Base-by-base conservation (phyloP, 2,113 vertebrate species). In the Sorex araneus region DNA sequence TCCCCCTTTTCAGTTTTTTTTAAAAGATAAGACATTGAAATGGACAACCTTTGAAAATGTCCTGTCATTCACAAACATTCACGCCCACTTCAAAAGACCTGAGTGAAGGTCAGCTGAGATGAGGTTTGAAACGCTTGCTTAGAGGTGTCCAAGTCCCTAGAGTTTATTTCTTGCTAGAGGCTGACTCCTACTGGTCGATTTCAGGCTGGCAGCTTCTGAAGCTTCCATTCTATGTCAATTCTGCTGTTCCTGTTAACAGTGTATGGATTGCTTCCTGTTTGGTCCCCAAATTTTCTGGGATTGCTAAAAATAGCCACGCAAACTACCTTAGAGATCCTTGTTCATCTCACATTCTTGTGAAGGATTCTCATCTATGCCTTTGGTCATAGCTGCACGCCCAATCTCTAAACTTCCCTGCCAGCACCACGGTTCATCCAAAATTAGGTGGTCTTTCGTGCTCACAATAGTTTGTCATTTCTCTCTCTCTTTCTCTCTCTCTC, bases 151-250 rank as follows among this genome's bases (percentile, higher is more conserved):
- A 13, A 75, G 23, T 43, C 28, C 57, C 57, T 84, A 69, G 84
- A 34, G 64, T 75, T 93, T 36, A 83, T 60, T 60, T 87, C 74
- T 81, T 81, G 78, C 88, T 70, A 32, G 64, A 82, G 82, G 43
- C 21, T 81, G 54, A 84, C 95, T 71, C 77, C 67, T 95, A 86
- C 60, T 93, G 90, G 78, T 70, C 25, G 1, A 18, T 57, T 63
- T 34, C 5, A 18, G 66, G 15, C 23, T 36, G 83, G 82, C 50
- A 88, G 78, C 8, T 12, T 3, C 36, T 15, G 27, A 12, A 15
- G 4, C 1, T 1, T 36, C 9, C 40, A 63, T 30, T 6, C 21
- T 70, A 45, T 0, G 11, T 19, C 23, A 0, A 0, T 1, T 0
- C 2, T 13, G n/a, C 57, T 15, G 45, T 18, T 71, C n/a, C 30